A percentile compares a stretch with the other conserved stretches of the same genome.
Conservation (phyloP, 2,797 vertebrate species). For the Protonibea diacanthus region DNA sequence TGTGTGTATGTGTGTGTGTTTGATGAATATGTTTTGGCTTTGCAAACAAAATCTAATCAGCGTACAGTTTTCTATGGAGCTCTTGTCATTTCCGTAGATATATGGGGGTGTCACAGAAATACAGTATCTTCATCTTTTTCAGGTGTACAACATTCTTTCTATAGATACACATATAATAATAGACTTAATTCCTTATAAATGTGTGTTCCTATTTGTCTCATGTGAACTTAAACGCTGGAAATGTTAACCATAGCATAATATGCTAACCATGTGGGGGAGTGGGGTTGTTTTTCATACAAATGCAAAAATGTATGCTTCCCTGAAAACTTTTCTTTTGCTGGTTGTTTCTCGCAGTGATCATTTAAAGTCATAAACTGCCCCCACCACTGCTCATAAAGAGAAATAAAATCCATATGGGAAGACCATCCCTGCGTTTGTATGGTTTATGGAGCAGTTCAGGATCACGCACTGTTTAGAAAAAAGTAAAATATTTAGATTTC, state of each 20-base stretch:
- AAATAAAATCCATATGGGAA: constrained; percentile 21
- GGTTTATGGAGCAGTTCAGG: not conserved
- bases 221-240: not conserved
- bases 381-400: not conserved
- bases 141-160: accelerated
- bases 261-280: not conserved
- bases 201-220: not conserved
- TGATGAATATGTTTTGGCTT: constrained; percentile 1
- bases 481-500: constrained; percentile 70
- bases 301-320: not conserved
- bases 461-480: constrained; percentile 58
- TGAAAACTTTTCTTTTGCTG: not conserved
- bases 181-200: not conserved
- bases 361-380: not conserved
- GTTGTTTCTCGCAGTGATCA: not conserved
- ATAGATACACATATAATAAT: not conserved
- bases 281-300: not conserved
- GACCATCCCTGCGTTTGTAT: not conserved
- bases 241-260: not conserved
- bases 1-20: constrained; percentile 19
- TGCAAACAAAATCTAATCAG: constrained; percentile 14
- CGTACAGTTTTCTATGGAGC: not conserved
- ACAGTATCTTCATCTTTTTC: not conserved
- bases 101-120: not conserved
- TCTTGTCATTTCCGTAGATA: not conserved